Conservation (phyloP, 2,113 vertebrate genomes). For the Sceloporus undulatus region DNA sequence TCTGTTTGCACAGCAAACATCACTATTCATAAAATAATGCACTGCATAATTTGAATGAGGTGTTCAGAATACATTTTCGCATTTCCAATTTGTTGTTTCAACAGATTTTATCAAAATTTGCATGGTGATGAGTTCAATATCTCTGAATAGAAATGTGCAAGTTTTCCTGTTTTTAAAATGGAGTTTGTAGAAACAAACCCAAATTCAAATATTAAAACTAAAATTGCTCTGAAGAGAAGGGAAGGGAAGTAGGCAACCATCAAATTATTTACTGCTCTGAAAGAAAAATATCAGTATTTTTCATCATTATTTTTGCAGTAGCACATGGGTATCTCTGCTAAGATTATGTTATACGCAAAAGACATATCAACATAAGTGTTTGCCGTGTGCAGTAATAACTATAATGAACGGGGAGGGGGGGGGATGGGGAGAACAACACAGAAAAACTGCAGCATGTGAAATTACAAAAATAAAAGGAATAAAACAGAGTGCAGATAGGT, state of each 20-base stretch:
- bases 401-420: background rate
- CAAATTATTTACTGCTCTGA: background rate
- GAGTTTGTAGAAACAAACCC: background rate
- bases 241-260: background rate
- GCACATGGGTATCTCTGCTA: background rate
- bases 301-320: background rate
- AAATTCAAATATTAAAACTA: background rate
- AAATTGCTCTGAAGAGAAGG: background rate
- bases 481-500: background rate
- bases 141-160: background rate
- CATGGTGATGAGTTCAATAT: background rate
- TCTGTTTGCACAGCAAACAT: background rate
- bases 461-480: background rate
- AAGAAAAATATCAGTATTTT: background rate
- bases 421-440: background rate
- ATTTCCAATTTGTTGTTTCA: background rate
- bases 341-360: background rate
- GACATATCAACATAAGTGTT: background rate
- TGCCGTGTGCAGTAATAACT: background rate
- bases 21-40: constrained; percentile 10
- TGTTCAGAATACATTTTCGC: background rate
- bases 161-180: background rate
- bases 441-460: background rate
- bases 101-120: background rate
- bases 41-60: constrained; percentile 1